These are phyloP conservation scores for Paralvinella palmiformis DNA, from an alignment of 1,140 invertebrate species.

Conservation along the genomic window DNA sequence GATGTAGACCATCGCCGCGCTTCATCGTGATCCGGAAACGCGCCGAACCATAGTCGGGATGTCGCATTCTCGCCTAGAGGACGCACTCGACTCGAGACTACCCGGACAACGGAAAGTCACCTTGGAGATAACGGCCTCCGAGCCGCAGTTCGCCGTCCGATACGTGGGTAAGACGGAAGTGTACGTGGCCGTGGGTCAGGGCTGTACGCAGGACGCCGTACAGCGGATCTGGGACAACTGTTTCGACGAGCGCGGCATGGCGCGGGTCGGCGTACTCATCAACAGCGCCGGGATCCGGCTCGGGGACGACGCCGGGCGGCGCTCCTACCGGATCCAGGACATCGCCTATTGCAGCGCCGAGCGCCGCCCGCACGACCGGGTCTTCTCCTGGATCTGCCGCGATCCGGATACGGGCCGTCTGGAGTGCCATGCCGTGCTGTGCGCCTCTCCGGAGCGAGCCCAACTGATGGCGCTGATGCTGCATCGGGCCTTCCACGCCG, in stretches of 20 bases:
- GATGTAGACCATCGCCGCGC: too few species aligned
- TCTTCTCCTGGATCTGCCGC: conserved; percentile 41
- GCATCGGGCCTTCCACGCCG: conserved; percentile 33
- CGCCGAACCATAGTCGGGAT: too few species aligned
- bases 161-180: conserved; percentile 31
- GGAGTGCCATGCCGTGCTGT: conserved; percentile 34
- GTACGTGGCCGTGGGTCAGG: conserved; percentile 25
- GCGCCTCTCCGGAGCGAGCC: conserved; percentile 32
- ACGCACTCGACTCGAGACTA: too few species aligned
- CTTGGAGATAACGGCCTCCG: too few species aligned
- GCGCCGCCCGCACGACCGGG: conserved; percentile 26
- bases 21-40: too few species aligned
- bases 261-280: conserved; percentile 24
- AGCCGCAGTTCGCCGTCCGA: conserved; percentile 31
- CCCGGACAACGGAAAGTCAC: too few species aligned
- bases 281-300: conserved; percentile 23
- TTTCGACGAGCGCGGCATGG: conserved; percentile 24
- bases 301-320: conserved; percentile 23
- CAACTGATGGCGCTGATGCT: conserved; percentile 35
- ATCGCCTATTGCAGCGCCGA: conserved; percentile 32
- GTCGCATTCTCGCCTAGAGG: too few species aligned
- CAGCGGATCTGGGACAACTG: conserved; percentile 33
- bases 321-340: conserved; percentile 24
- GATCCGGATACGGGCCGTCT: conserved; percentile 17
- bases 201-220: conserved; percentile 26